Evolutionary conservation across 2,113 vertebrate species (phyloP).

Genomic region (Cyprinus carpio): DNA sequence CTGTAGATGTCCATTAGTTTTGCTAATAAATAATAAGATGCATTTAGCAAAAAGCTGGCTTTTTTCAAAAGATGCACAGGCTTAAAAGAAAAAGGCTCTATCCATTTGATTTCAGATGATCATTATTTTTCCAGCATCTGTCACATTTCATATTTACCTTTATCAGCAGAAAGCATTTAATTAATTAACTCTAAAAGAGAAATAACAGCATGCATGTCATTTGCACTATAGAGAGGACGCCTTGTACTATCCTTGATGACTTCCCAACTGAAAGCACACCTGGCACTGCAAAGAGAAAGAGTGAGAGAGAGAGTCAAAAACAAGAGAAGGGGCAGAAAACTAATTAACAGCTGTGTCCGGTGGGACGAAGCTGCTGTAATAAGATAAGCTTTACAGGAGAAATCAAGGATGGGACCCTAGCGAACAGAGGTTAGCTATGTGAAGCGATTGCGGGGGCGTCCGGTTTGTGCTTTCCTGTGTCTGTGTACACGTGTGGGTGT

Average conservation of each 20-base stretch:
- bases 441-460: slow-evolving; percentile 1
- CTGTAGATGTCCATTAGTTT: not conserved
- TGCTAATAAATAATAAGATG: not conserved
- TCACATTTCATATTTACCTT: slow-evolving; percentile 4
- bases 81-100: not conserved
- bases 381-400: slow-evolving; percentile 57
- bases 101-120: not conserved
- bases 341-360: slow-evolving; percentile 56
- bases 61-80: slow-evolving; percentile 13
- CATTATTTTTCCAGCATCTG: not conserved
- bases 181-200: slow-evolving; percentile 19
- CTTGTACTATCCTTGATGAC: slow-evolving; percentile 38
- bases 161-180: slow-evolving; percentile 2
- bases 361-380: slow-evolving; percentile 54
- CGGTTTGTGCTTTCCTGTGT: slow-evolving; percentile 14
- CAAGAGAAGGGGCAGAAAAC: slow-evolving; percentile 52
- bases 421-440: slow-evolving; percentile 46
- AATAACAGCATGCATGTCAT: slow-evolving; percentile 24
- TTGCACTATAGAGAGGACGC: slow-evolving; percentile 34
- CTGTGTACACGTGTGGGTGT: slow-evolving; percentile 19
- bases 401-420: slow-evolving; percentile 43
- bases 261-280: slow-evolving; percentile 38
- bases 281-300: slow-evolving; percentile 41
- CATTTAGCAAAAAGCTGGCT: not conserved
- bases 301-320: slow-evolving; percentile 29